A percentile compares a stretch with the other conserved stretches of the same genome.
phyloP scores from a whole-genome alignment of 2,888 invertebrate species.

The Cactoblastis cactorum region DNA sequence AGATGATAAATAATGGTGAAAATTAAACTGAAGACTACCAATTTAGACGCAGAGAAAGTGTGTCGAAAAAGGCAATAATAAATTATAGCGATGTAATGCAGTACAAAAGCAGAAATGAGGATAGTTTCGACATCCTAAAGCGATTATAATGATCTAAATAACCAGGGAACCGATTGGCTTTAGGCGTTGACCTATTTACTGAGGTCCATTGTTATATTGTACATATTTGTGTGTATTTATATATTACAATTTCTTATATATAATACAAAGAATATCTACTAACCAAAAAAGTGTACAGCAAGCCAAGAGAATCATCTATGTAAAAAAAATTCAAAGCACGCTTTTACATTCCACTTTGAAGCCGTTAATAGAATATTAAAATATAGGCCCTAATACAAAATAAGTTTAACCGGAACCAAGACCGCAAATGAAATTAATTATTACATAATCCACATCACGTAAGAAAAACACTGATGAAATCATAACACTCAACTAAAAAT shows the following conservation, averaged over 20 bases:
- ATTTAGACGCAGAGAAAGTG: constrained; percentile 10
- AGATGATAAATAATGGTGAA: neutral
- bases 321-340: constrained; percentile 15
- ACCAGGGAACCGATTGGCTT: constrained; percentile 4
- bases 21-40: neutral
- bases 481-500: constrained; percentile 18
- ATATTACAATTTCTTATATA: too few species aligned
- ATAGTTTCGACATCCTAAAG: constrained; percentile 11
- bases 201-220: neutral
- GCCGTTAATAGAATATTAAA: constrained; percentile 24
- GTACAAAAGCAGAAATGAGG: neutral
- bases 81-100: constrained; percentile 8
- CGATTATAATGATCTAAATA: constrained; percentile 9
- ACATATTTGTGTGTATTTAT: too few species aligned
- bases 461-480: constrained; percentile 31
- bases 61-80: constrained; percentile 11
- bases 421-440: constrained; percentile 52
- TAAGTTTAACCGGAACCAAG: constrained; percentile 47
- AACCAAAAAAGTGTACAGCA: neutral
- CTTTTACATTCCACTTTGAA: constrained; percentile 27
- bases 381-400: constrained; percentile 32
- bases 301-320: neutral
- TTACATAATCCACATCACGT: constrained; percentile 51
- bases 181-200: constrained; percentile 8
- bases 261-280: too few species aligned